Base-by-base conservation (phyloP, 2,797 vertebrate species). In the Margarornis squamiger region DNA sequence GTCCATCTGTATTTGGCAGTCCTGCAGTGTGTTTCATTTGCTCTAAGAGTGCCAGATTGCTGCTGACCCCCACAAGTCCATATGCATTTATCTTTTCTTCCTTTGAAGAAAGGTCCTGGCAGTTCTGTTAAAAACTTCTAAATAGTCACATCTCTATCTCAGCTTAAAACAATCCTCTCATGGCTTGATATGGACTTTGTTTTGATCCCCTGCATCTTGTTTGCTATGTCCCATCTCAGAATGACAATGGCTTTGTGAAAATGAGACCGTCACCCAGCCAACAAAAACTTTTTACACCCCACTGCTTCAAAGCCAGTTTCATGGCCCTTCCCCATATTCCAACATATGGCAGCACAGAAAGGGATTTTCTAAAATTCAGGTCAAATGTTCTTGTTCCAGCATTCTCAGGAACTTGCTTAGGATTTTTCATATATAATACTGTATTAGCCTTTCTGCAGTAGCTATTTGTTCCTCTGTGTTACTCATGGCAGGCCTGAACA, bases 1-100 rank as follows among this genome's bases (percentile, higher is more conserved):
- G 51, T 59, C 95, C 89, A 67, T 84, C 82, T 86, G 87, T 45
- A 78, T 75, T 46, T 94, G 87, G 85, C 66, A 90, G 76, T 41
- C 87, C 76, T 34, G 59, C 70, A 73, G 79, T 18, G 34, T 61
- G 38, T 20, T 41, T 51, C 43, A 27, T 88, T 86, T 77, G 34
- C 68, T 72, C 72, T 71, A 46, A 73, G 52, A 87, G 83, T 36
- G 72, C 72, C 92, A 90, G 54, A 86, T 74, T 81, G 85, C 87
- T 90, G 66, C 54, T 55, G 72, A 83, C 48, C 38, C 84, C 77
- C 80, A 36, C 30, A 49, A 71, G 58, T 72, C 75, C 54, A 39
- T 46, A 55, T 14, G 49, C 16, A 51, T 27, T 19, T 0, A 0
- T 63, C 63, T 75, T 86, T n/a, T 65, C 41, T 85, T 51, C 36